Conservation (phyloP, 2,797 vertebrate species). For the Enteromius argenteus region DNA sequence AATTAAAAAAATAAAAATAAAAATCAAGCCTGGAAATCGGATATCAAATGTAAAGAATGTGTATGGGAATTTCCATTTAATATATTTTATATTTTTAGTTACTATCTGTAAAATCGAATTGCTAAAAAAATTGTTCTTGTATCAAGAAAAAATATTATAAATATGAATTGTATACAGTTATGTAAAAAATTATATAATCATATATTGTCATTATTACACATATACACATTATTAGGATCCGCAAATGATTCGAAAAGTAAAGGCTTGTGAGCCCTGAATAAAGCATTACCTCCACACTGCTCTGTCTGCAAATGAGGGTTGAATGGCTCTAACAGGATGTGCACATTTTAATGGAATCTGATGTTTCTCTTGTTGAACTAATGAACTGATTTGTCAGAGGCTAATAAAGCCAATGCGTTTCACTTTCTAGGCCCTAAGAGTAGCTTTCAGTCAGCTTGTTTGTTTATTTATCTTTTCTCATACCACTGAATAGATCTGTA, state of each 20-base stretch:
- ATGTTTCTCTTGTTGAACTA: not conserved
- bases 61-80: not conserved
- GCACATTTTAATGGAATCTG: conserved; percentile 6
- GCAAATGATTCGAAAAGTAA: not conserved
- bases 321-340: conserved; percentile 8
- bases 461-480: conserved; percentile 64
- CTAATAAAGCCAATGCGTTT: conserved; percentile 10
- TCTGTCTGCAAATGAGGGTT: not conserved
- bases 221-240: not conserved
- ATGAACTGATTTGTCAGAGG: conserved; percentile 17
- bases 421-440: conserved; percentile 53
- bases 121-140: not conserved
- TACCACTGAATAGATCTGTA: conserved; percentile 65
- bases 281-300: not conserved
- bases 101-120: not conserved
- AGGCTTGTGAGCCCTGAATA: not conserved
- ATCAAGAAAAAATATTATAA: not conserved
- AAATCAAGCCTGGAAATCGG: not conserved
- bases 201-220: not conserved
- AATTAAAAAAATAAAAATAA: not conserved
- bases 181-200: too few species aligned
- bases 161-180: not conserved
- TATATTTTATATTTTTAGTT: not conserved
- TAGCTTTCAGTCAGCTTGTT: conserved; percentile 58
- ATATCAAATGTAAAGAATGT: not conserved